These are phyloP conservation scores for Calosoma granatense DNA, from an alignment of 1,140 invertebrate genomes.

Conservation along the genomic window DNA sequence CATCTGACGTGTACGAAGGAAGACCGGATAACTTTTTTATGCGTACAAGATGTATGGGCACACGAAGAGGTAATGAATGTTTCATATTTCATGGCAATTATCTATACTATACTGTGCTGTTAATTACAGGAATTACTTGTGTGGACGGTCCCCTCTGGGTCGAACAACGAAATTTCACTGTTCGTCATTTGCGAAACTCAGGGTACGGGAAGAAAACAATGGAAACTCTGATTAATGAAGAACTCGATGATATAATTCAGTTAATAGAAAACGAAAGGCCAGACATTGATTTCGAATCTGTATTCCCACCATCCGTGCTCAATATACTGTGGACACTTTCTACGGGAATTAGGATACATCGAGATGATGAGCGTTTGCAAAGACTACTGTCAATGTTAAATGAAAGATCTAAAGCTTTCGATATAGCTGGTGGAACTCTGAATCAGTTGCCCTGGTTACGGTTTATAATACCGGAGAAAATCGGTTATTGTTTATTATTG, in stretches of 20 bases:
- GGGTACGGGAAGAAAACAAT: conserved; percentile 66
- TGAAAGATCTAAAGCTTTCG: conserved; percentile 50
- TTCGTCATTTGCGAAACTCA: conserved; percentile 56
- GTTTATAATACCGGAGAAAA: conserved; percentile 50
- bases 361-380: conserved; percentile 43
- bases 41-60: conserved; percentile 56
- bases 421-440: conserved; percentile 57
- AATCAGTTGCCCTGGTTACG: conserved; percentile 60
- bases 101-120: too few species aligned
- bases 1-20: conserved; percentile 55
- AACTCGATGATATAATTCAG: conserved; percentile 45
- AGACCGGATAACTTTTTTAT: conserved; percentile 64
- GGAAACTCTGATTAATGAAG: conserved; percentile 58
- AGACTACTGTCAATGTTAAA: conserved; percentile 51
- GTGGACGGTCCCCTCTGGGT: conserved; percentile 65
- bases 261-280: conserved; percentile 29
- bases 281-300: conserved; percentile 32
- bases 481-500: conserved; percentile 56
- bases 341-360: conserved; percentile 45
- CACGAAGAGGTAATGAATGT: conserved; percentile 51
- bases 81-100: too few species aligned
- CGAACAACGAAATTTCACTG: conserved; percentile 60
- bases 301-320: conserved; percentile 50
- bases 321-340: conserved; percentile 66
- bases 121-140: too few species aligned